Evolutionary conservation across 2,888 invertebrate genomes (phyloP).

Genomic region (Nomada ferruginata): DNA sequence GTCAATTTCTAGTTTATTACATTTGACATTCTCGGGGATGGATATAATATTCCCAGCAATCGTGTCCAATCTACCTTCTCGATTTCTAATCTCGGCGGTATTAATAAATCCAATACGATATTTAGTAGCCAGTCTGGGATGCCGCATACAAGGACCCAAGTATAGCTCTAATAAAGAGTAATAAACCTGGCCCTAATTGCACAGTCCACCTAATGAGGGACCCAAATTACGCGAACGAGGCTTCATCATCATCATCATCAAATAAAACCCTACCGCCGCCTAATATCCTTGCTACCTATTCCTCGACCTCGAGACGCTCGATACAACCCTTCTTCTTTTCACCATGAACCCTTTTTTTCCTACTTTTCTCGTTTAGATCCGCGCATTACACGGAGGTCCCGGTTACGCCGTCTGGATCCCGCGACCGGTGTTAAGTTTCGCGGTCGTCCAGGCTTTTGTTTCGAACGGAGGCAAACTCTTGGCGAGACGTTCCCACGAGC

Average conservation of each 20-base stretch:
- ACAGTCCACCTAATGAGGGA: neutral
- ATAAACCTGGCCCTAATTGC: too few relatives aligned
- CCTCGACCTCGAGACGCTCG: neutral
- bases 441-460: slow-evolving; percentile 81
- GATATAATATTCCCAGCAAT: too few relatives aligned
- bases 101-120: too few relatives aligned
- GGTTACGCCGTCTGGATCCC: slow-evolving; percentile 63
- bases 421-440: slow-evolving; percentile 81
- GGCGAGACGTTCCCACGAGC: slow-evolving; percentile 75
- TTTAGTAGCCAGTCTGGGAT: too few relatives aligned
- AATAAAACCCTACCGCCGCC: neutral
- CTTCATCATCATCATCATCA: neutral
- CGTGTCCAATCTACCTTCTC: too few relatives aligned
- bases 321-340: slow-evolving; percentile 38
- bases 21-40: too few relatives aligned
- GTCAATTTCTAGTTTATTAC: too few relatives aligned
- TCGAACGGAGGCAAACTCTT: slow-evolving; percentile 63
- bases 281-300: neutral
- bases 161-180: too few relatives aligned
- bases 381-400: slow-evolving; percentile 39
- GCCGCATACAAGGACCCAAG: too few relatives aligned
- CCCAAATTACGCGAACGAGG: neutral
- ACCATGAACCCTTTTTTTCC: slow-evolving; percentile 40
- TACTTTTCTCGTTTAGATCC: slow-evolving; percentile 27
- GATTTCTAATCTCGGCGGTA: too few relatives aligned